Percentiles rank a stretch among this genome's conserved stretches.
Evolutionary conservation across 2,113 vertebrate genomes (phyloP).

Genomic region (Gavia stellata): DNA sequence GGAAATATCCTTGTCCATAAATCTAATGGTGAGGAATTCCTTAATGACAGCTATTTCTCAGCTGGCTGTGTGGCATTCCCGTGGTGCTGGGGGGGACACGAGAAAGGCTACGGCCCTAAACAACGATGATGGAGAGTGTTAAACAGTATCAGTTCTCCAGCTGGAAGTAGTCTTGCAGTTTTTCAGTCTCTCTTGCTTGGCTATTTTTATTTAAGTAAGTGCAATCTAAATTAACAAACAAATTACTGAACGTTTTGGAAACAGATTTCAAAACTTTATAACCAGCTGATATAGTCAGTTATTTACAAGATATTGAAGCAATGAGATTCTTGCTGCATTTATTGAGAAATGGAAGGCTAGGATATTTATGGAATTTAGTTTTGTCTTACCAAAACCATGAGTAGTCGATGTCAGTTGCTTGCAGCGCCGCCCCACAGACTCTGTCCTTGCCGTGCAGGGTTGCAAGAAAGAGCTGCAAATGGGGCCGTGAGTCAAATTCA

Average conservation of each 20-base stretch:
- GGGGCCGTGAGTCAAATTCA: not conserved
- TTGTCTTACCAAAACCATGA: not conserved
- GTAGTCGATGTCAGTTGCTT: not conserved
- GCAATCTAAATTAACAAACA: not conserved
- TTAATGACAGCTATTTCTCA: not conserved
- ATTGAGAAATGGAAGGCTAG: not conserved
- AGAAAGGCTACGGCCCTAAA: not conserved
- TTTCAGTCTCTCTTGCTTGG: not conserved
- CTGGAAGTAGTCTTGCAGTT: not conserved
- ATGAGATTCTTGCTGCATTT: not conserved
- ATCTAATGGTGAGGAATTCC: not conserved
- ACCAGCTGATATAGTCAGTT: not conserved
- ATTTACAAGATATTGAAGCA: not conserved
- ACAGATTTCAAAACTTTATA: not conserved
- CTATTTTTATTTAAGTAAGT: not conserved
- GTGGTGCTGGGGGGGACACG: accelerated
- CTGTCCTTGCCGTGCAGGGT: accelerated
- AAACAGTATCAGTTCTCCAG: not conserved
- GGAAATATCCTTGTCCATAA: not conserved
- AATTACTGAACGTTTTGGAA: not conserved
- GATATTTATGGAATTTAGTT: not conserved
- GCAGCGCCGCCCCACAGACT: accelerated
- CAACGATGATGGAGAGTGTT: not conserved
- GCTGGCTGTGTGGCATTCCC: not conserved
- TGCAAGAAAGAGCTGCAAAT: not conserved